phyloP scores from a whole-genome alignment of 2,888 invertebrate species.

The Isotomurus palustris region DNA sequence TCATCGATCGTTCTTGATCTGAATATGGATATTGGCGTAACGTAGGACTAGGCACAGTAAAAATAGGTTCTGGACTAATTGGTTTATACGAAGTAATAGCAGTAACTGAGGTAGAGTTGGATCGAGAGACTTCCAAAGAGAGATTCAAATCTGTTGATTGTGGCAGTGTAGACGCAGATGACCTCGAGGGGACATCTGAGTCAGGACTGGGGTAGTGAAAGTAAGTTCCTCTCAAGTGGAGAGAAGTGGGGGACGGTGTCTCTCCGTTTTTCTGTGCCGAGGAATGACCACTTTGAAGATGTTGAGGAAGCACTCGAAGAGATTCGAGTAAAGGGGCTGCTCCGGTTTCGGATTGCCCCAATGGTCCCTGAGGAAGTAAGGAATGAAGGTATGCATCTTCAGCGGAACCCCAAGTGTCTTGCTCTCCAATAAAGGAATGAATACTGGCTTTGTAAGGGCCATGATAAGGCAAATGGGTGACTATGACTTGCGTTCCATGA shows the following conservation, averaged over 20 bases:
- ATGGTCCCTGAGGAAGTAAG: conserved; percentile 9
- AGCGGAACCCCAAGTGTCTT: conserved; percentile 17
- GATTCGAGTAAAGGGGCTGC: background rate
- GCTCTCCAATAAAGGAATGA: conserved; percentile 22
- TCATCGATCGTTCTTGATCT: background rate
- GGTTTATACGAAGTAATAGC: conserved; percentile 11
- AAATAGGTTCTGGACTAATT: conserved; percentile 18
- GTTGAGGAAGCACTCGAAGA: background rate
- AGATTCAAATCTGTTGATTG: conserved; percentile 10
- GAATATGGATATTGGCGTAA: background rate
- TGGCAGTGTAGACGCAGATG: conserved; percentile 30
- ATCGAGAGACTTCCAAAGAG: conserved; percentile 29
- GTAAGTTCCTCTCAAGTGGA: conserved; percentile 36
- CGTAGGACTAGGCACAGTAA: conserved; percentile 32
- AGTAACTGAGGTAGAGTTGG: conserved; percentile 18
- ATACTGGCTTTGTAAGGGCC: conserved; percentile 38
- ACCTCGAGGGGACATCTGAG: conserved; percentile 29
- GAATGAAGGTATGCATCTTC: conserved; percentile 1
- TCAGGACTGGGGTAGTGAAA: conserved; percentile 41
- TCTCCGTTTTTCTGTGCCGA: conserved; percentile 27
- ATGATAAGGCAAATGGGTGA: conserved; percentile 34
- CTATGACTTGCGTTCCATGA: conserved; percentile 39
- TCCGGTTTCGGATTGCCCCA: background rate
- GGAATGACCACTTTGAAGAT: conserved; percentile 11
- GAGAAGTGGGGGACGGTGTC: conserved; percentile 36